A percentile compares a stretch with the other conserved stretches of the same genome.
Conservation (phyloP, 2,888 invertebrate species). For the Hypercompe scribonia region DNA sequence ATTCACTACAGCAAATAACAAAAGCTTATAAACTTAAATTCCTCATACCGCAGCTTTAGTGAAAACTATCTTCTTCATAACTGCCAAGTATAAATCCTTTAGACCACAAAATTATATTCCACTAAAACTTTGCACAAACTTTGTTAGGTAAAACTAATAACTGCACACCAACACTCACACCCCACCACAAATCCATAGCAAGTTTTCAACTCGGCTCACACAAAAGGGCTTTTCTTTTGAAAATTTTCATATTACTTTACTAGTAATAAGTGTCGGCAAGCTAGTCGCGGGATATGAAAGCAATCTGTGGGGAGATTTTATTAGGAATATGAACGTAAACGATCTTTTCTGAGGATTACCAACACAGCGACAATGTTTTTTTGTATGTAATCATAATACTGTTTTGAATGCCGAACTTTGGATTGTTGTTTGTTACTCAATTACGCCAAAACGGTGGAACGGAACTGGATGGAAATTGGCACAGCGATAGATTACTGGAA, state of each 20-base stretch:
- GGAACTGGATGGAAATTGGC: background rate
- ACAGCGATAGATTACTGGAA: too few relatives aligned
- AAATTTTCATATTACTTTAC: conserved; percentile 74
- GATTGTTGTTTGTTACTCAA: background rate
- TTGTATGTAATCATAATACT: background rate
- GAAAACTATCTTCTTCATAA: conserved; percentile 8
- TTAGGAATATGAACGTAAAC: conserved; percentile 44
- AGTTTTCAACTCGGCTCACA: conserved; percentile 64
- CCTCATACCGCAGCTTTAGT: background rate
- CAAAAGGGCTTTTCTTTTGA: conserved; percentile 68
- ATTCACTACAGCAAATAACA: background rate
- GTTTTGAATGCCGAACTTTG: background rate
- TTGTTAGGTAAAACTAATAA: conserved; percentile 10
- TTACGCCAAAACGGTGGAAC: background rate
- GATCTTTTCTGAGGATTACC: conserved; percentile 29
- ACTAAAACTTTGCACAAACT: conserved; percentile 17
- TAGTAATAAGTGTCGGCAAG: conserved; percentile 60
- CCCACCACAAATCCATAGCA: conserved; percentile 42
- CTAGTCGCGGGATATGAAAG: conserved; percentile 44
- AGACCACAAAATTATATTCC: conserved; percentile 19
- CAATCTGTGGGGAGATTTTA: conserved; percentile 50
- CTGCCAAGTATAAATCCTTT: conserved; percentile 10
- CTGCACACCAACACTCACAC: conserved; percentile 36
- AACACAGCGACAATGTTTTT: conserved; percentile 17
- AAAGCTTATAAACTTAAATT: background rate